These are phyloP conservation scores for Brachionus koreanus DNA, from an alignment of 1,140 invertebrate genomes.

Conservation along the genomic window DNA sequence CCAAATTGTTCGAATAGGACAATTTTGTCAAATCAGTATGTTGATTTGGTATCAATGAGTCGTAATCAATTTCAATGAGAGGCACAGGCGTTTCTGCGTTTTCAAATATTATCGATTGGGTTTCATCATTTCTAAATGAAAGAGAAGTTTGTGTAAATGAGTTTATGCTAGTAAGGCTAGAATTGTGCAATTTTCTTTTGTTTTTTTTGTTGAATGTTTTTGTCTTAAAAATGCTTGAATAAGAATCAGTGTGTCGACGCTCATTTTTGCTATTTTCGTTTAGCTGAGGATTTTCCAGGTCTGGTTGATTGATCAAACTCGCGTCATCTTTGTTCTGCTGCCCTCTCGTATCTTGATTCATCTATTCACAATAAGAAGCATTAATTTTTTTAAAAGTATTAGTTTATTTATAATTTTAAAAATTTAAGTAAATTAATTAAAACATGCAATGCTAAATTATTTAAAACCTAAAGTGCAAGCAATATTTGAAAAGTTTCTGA, in stretches of 20 bases:
- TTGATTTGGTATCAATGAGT: not conserved
- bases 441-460: not conserved
- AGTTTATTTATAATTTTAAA: too few species aligned
- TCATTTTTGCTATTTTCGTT: not conserved
- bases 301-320: not conserved
- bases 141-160: slow-evolving; percentile 13
- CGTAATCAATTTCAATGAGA: not conserved
- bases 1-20: not conserved
- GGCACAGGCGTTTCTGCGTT: not conserved
- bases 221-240: slow-evolving; percentile 30
- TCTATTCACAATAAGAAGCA: not conserved
- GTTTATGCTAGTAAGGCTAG: slow-evolving; percentile 1
- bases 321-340: not conserved
- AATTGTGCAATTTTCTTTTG: not conserved
- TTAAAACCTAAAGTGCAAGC: not conserved
- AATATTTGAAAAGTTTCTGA: not conserved
- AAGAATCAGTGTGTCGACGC: not conserved
- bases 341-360: not conserved
- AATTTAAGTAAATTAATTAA: not conserved
- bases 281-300: not conserved
- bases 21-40: slow-evolving; percentile 30
- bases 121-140: not conserved
- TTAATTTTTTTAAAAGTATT: too few species aligned
- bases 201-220: slow-evolving; percentile 8
- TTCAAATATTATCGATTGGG: slow-evolving; percentile 6